Evolutionary conservation across 2,888 invertebrate species (phyloP).

Genomic region (Troides aeacus): DNA sequence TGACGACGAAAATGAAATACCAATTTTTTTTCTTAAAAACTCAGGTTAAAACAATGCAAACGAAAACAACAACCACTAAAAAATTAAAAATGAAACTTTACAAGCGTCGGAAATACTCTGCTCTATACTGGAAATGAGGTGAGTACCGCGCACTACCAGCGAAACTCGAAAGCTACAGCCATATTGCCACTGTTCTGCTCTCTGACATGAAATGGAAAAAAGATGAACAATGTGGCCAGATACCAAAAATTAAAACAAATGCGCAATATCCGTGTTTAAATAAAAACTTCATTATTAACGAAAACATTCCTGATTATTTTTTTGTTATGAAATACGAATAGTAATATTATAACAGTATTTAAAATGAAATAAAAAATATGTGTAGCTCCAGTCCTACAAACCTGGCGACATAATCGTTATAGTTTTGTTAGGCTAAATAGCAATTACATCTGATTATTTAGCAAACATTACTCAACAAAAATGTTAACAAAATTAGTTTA

Average conservation of each 20-base stretch:
- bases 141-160: conserved; percentile 77
- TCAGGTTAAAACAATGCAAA: conserved; percentile 63
- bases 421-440: too few relatives aligned
- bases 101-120: conserved; percentile 70
- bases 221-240: conserved; percentile 40
- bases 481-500: too few relatives aligned
- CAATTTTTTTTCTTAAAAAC: conserved; percentile 61
- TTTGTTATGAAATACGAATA: not conserved
- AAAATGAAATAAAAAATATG: not conserved
- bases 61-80: conserved; percentile 64
- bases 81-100: conserved; percentile 74
- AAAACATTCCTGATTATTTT: not conserved
- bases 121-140: conserved; percentile 66
- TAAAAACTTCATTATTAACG: conserved; percentile 1
- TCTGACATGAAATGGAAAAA: conserved; percentile 39
- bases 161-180: conserved; percentile 77
- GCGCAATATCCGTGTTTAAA: conserved; percentile 40
- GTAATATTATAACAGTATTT: not conserved
- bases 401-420: too few relatives aligned
- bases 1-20: conserved; percentile 75
- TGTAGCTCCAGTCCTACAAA: too few relatives aligned
- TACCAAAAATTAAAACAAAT: conserved; percentile 30
- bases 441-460: too few relatives aligned
- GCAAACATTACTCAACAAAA: too few relatives aligned
- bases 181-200: conserved; percentile 67